These are phyloP conservation scores for Zaprionus camerounensis DNA, from an alignment of 1,140 invertebrate genomes.

Conservation along the genomic window DNA sequence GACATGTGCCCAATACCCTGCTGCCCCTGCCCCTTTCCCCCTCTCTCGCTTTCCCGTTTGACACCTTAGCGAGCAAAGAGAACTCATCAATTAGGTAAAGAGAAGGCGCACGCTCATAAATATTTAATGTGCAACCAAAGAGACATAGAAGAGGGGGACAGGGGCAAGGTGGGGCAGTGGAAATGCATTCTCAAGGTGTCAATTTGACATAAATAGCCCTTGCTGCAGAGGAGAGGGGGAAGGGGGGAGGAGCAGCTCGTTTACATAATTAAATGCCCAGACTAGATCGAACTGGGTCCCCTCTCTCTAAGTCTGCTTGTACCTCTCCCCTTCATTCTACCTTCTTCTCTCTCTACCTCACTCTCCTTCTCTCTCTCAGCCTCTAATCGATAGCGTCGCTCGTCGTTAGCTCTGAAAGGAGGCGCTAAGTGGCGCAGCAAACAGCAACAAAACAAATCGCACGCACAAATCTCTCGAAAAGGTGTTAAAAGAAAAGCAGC, in stretches of 20 bases:
- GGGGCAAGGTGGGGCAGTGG: slow-evolving; percentile 12
- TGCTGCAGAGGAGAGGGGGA: background rate
- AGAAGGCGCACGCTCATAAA: slow-evolving; percentile 71
- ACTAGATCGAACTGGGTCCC: slow-evolving; percentile 21
- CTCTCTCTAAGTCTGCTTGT: background rate
- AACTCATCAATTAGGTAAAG: slow-evolving; percentile 75
- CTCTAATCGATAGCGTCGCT: slow-evolving; percentile 52
- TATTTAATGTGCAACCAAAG: slow-evolving; percentile 62
- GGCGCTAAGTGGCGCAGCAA: slow-evolving; percentile 75
- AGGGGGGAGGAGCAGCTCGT: slow-evolving; percentile 43
- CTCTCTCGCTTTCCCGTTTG: background rate
- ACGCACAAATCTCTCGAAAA: slow-evolving; percentile 78
- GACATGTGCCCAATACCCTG: slow-evolving; percentile 5
- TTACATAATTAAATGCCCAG: slow-evolving; percentile 78
- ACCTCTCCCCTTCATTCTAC: background rate
- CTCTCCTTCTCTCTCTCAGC: background rate
- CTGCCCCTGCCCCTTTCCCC: background rate
- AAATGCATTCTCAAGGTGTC: slow-evolving; percentile 64
- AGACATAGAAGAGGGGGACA: background rate
- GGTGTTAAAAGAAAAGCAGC: slow-evolving; percentile 81
- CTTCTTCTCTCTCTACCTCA: too few relatives aligned
- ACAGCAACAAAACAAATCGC: slow-evolving; percentile 64
- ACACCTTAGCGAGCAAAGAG: slow-evolving; percentile 43
- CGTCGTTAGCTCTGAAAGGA: slow-evolving; percentile 51
- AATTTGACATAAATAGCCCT: slow-evolving; percentile 80